Percentiles rank a stretch among this genome's conserved stretches.
Conservation (phyloP, 2,888 invertebrate species). For the Sylvicola cinctus region DNA sequence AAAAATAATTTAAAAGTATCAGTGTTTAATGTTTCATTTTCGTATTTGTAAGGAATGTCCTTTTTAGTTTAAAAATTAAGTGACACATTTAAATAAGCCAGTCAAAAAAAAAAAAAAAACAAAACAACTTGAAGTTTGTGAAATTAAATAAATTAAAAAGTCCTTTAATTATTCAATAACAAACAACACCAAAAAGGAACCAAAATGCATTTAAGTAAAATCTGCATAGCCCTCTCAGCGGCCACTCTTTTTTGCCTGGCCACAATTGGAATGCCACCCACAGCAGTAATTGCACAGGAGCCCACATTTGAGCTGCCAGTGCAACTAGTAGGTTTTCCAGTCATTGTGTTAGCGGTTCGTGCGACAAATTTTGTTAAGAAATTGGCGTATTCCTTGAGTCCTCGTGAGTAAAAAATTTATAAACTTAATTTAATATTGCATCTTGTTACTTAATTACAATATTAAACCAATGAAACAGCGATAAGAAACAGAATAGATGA, state of each 20-base stretch:
- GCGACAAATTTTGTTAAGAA: conserved; percentile 68
- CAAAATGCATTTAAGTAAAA: background rate
- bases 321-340: conserved; percentile 67
- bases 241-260: background rate
- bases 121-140: too few species aligned
- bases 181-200: background rate
- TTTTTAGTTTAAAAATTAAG: too few species aligned
- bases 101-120: too few species aligned
- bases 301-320: conserved; percentile 56
- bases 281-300: conserved; percentile 20
- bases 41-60: too few species aligned
- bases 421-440: background rate
- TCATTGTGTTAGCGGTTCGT: conserved; percentile 57
- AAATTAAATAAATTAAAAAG: too few species aligned
- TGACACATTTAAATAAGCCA: too few species aligned
- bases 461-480: too few species aligned
- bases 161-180: too few species aligned
- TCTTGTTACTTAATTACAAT: background rate
- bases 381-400: conserved; percentile 58
- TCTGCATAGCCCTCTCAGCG: background rate
- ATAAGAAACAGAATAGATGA: too few species aligned
- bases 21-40: too few species aligned
- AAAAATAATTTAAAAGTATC: too few species aligned
- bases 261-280: background rate
- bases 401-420: conserved; percentile 35